Evolutionary conservation across 2,888 invertebrate genomes (phyloP).

Genomic region (Elaeidobius kamerunicus): DNA sequence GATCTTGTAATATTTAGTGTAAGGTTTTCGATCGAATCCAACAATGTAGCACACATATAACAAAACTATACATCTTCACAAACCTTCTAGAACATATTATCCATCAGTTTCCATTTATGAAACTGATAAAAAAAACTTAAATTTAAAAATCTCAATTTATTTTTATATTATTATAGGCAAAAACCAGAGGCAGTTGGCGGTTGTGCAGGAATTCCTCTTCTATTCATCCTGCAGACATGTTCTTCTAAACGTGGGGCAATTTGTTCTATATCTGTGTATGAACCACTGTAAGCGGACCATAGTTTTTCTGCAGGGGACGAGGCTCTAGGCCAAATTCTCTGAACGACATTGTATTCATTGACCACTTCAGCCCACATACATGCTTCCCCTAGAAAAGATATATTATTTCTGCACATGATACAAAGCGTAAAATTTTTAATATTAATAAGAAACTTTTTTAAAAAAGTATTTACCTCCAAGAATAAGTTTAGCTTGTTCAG

Average conservation of each 20-base stretch:
- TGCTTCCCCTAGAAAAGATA: slow-evolving; percentile 64
- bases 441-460: too few relatives aligned
- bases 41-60: too few relatives aligned
- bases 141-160: not conserved
- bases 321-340: slow-evolving; percentile 80
- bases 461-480: slow-evolving; percentile 54
- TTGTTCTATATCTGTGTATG: slow-evolving; percentile 38
- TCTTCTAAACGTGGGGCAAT: slow-evolving; percentile 66
- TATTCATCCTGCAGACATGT: slow-evolving; percentile 69
- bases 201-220: slow-evolving; percentile 64
- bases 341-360: slow-evolving; percentile 61
- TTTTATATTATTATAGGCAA: slow-evolving; percentile 47
- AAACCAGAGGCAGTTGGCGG: slow-evolving; percentile 69
- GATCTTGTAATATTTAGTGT: too few relatives aligned
- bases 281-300: slow-evolving; percentile 59
- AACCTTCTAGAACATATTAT: too few relatives aligned
- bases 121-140: not conserved
- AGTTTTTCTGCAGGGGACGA: slow-evolving; percentile 83
- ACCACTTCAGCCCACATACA: slow-evolving; percentile 92
- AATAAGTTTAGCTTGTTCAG: slow-evolving; percentile 60
- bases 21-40: too few relatives aligned
- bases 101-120: too few relatives aligned
- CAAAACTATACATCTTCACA: too few relatives aligned
- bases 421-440: not conserved
- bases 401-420: not conserved